Conservation (phyloP, 2,888 invertebrate species). For the Acrobasis consociella region DNA sequence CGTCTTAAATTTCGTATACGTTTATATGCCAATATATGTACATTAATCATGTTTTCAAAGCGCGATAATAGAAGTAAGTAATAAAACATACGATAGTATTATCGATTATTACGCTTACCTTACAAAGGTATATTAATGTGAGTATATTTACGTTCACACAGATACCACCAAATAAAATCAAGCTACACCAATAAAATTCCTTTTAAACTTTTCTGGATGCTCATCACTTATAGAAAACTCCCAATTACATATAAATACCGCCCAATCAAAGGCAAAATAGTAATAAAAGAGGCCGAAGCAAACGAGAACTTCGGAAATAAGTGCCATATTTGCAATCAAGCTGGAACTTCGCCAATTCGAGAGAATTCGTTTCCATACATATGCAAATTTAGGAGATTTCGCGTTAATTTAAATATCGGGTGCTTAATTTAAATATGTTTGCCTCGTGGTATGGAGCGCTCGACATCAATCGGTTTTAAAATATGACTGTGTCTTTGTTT, state of each 20-base stretch:
- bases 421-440: background rate
- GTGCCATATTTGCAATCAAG: slow-evolving; percentile 12
- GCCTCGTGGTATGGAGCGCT: background rate
- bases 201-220: background rate
- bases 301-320: slow-evolving; percentile 11
- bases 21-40: too few species aligned
- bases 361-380: slow-evolving; percentile 14
- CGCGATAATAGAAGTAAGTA: too few species aligned
- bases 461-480: background rate
- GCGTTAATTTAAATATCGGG: slow-evolving; percentile 14
- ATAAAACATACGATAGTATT: too few species aligned
- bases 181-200: background rate
- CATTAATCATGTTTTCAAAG: too few species aligned
- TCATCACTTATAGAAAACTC: slow-evolving; percentile 6
- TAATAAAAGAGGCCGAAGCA: background rate
- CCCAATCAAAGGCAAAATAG: background rate
- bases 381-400: slow-evolving; percentile 14
- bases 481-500: background rate
- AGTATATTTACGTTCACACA: too few species aligned
- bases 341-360: slow-evolving; percentile 10
- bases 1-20: too few species aligned
- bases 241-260: background rate
- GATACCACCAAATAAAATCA: background rate
- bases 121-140: too few species aligned
- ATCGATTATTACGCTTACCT: too few species aligned